Base-by-base conservation (phyloP, 2,113 vertebrate species). In the Todiramphus saurophagus region DNA sequence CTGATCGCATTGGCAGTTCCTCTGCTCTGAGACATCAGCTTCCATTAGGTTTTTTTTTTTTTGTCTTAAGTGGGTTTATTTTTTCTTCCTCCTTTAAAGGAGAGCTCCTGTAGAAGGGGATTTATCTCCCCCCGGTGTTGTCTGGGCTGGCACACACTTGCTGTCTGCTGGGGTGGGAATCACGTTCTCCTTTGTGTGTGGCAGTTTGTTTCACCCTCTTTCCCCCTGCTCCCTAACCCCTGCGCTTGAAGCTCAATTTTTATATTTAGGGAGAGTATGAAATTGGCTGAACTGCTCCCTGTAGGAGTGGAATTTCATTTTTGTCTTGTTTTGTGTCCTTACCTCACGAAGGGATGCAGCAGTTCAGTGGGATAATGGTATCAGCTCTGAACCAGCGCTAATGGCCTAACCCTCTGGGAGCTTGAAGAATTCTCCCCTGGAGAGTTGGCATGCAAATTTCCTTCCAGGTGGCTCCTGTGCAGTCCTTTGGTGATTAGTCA, bases 401-500 rank as follows among this genome's bases (percentile, higher is more conserved):
- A 97, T 96, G 94, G 94, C 74, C 92, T 97, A 95, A 93, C 94
- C 96, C 94, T 96, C 87, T 81, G 94, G 94, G 95, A 97, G 94
- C 90, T 85, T 93, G 74, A 97, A 97, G 93, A 96, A 97, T 97
- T 97, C 96, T 97, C 91, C 96, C 96, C 94, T 87, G 95, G 94
- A 95, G 95, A 96, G 93, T 69, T 83, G 94, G 94, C 93, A 95
- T 97, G 94, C 93, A 96, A 96, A 97, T 97, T 96, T 91, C 87
- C 94, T 97, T 97, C 96, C 82, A 96, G 94, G 96, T 95, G 84
- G 96, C 96, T 97, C 79, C 95, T 95, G 85, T 89, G 88, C 89
- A 93, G 87, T 88, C 93, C 96, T 97, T 97, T 97, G 94, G 96
- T 97, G 96, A 97, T 97, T 97, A 96, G 96, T 97, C 96, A 97